phyloP scores from a whole-genome alignment of 2,797 vertebrate genomes.

The Luscinia luscinia region DNA sequence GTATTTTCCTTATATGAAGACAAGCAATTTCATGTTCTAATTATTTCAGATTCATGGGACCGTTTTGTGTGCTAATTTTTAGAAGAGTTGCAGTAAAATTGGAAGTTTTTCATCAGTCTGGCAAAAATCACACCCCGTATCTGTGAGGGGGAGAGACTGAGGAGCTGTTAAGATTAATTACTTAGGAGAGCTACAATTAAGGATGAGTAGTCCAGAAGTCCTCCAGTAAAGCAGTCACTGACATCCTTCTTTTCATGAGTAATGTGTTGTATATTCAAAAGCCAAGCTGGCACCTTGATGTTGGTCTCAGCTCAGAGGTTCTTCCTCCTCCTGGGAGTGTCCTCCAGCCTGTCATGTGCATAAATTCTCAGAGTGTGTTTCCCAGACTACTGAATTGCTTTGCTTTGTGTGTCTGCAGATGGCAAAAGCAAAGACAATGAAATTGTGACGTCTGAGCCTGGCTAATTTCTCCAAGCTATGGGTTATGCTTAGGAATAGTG shows the following conservation, averaged over 20 bases:
- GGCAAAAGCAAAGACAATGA: not conserved
- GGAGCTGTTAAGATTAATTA: constrained; percentile 41
- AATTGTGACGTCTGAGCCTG: not conserved
- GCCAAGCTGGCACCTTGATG: not conserved
- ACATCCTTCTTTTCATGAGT: constrained; percentile 26
- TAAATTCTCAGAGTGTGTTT: not conserved
- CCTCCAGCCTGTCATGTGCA: not conserved
- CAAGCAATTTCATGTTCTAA: not conserved
- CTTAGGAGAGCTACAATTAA: constrained; percentile 34
- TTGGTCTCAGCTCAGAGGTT: not conserved
- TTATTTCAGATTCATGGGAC: not conserved
- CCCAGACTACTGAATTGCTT: not conserved
- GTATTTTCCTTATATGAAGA: not conserved
- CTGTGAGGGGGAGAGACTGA: not conserved
- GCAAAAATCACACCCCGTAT: not conserved
- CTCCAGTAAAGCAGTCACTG: not conserved
- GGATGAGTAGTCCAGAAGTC: constrained; percentile 48
- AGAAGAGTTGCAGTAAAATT: not conserved
- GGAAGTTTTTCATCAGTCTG: not conserved
- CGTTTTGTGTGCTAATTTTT: not conserved
- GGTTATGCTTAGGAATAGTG: not conserved
- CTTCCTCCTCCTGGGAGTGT: not conserved
- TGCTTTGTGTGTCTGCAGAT: not conserved
- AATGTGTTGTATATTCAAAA: not conserved
- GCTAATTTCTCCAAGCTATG: not conserved